Percentiles rank a stretch among this genome's conserved stretches.
phyloP scores from a whole-genome alignment of 2,888 invertebrate genomes.

The Chrysotoxum bicinctum region DNA sequence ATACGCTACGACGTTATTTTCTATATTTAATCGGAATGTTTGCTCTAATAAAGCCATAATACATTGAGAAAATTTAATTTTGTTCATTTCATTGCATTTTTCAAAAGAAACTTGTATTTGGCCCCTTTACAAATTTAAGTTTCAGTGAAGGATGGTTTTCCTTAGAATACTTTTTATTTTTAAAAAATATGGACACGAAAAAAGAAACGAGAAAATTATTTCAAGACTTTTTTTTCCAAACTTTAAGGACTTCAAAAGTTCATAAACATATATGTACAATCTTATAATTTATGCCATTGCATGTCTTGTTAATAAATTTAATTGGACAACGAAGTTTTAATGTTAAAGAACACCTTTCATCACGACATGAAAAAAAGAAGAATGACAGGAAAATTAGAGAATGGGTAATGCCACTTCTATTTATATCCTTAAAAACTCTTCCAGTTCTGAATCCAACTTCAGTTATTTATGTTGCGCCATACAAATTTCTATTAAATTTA shows the following conservation, averaged over 20 bases:
- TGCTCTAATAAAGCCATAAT: no score
- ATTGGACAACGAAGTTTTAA: conserved; percentile 47
- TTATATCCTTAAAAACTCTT: conserved; percentile 3
- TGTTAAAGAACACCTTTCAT: background rate
- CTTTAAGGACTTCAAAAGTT: background rate
- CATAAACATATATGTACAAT: background rate
- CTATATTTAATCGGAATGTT: no score
- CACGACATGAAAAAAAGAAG: background rate
- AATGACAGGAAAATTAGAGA: background rate
- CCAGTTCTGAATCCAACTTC: background rate
- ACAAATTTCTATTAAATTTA: background rate
- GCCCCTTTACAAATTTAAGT: no score
- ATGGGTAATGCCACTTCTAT: background rate
- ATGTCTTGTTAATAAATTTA: conserved; percentile 54
- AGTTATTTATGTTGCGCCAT: background rate
- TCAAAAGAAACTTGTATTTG: background rate
- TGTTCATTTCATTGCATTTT: no score
- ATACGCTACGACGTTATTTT: no score
- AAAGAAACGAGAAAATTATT: no score
- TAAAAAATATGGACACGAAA: no score
- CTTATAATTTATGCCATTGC: conserved; percentile 53
- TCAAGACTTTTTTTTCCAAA: no score
- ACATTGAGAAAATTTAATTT: no score
- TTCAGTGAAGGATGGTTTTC: no score
- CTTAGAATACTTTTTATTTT: no score